Evolutionary conservation across 92 coral and sea anemone genomes (phyloP), one percentile per base, ranked within the genome.

Genomic region (Epizoanthus stellaris): DNA sequence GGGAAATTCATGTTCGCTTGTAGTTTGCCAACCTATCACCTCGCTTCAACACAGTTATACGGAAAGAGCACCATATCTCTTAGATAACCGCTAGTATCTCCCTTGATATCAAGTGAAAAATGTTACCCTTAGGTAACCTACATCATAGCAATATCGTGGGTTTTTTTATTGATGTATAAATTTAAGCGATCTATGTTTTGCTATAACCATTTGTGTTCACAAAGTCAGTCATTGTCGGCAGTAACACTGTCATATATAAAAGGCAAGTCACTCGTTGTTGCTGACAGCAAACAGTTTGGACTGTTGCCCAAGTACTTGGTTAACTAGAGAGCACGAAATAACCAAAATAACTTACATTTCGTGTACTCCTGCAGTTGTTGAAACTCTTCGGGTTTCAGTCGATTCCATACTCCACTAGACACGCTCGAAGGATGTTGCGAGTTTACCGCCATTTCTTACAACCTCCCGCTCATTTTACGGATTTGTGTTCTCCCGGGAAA

Each of bases 351-450:
- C 99, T 96, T 93, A 96, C 99, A 96, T 86, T 96, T 96, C 72
- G 99, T 96, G 93, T 96, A 96, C 84, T 93, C 99, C 93, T 96
- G 99, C 42, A 96, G 97, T 96, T 96, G 98, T 67, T 96, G 98
- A 89, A 96, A 96, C 94, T 96, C 99, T 86, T 96, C 99, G 56
- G 94, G 93, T 70, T 95, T 91, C 83, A 96, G 87, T 84, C 98
- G 98, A 80, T 96, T 92, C 99, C 99, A 96, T 88, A 96, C 98
- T 75, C 99, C 95, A 74, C 96, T 86, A 68, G 95, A 93, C 67
- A 91, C 82, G 87, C 86, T 82, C 59, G 86, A 85, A 47, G 98
- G 80, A 34, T 87, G 87, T 30, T 91, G 90, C 47, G 95, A 61
- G 73, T 73, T 87, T 40, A 84, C 69, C 88, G 93, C 95, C 95